These are phyloP conservation scores for Leptestheria dahalacensis DNA, from an alignment of 1,140 invertebrate species.

Conservation along the genomic window DNA sequence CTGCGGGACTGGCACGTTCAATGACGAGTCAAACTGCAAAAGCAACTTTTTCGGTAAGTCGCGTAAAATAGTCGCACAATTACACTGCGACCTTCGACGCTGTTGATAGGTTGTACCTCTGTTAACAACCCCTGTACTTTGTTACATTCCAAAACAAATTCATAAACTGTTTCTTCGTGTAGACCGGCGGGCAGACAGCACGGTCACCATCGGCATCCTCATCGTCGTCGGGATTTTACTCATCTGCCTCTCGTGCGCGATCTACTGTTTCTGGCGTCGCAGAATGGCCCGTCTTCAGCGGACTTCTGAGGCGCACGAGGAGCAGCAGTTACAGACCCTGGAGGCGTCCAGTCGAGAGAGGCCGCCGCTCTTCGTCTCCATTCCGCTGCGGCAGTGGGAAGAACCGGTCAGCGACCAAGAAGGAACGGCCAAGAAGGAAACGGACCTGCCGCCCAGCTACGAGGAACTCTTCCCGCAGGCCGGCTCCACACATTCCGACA, in stretches of 20 bases:
- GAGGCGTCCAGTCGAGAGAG: neutral
- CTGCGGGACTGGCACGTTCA: constrained; percentile 7
- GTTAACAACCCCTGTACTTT: neutral
- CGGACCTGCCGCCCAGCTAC: constrained; percentile 14
- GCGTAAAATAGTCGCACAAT: too few relatives aligned
- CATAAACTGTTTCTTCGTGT: neutral
- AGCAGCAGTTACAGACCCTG: neutral
- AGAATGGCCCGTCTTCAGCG: constrained; percentile 1
- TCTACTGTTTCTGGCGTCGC: constrained; percentile 5
- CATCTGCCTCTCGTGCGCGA: constrained; percentile 2
- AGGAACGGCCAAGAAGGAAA: neutral
- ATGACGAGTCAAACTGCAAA: constrained; percentile 8
- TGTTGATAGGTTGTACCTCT: neutral
- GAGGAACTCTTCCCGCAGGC: constrained; percentile 12
- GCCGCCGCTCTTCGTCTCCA: neutral
- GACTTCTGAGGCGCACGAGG: neutral
- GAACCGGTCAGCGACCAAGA: neutral
- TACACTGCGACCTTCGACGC: too few relatives aligned
- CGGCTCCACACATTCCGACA: neutral
- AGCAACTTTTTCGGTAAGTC: neutral
- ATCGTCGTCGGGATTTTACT: neutral
- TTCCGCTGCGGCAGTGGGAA: neutral
- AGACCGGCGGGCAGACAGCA: neutral
- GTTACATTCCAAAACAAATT: neutral
- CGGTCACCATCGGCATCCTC: constrained; percentile 6